Base-by-base conservation (phyloP, 2,888 invertebrate genomes). In the Caenorhabditis auriculariae region DNA sequence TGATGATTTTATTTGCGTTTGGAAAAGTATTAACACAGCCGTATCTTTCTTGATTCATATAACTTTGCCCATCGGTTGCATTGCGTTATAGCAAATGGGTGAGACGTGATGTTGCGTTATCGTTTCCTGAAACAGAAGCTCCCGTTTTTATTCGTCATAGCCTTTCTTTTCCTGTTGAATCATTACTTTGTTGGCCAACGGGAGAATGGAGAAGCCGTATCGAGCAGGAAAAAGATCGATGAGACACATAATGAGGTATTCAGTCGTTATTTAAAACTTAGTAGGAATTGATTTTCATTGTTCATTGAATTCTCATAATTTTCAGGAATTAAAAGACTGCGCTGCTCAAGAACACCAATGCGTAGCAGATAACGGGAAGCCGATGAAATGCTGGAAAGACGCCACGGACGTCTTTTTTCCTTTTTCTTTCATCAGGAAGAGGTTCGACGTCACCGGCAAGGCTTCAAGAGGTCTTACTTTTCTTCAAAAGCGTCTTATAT, bases 401-500 rank as follows among this genome's bases (percentile, higher is more conserved):
- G 62, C 60, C 17, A 58, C 58, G 37, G 78, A 78, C n/a, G 63
- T 75, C 19, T 78, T 67, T 53, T 59, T 78, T 19, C 78, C 78
- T 0, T 69, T 74, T 38, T 62, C 67, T 1, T 74, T 61, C 38
- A 49, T 76, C 28, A 70, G 69, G 44, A 76, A 74, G 45, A 68
- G 70, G 47, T 73, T 75, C 50, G 77, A 75, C 50, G 64, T 76
- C 42, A 61, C 61, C 7, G 75, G 77, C n/a, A 62, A 63, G 41
- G 5, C 53, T 1, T 43, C 53, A 5, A 73, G 67, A 55, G 64
- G 72, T 69, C 24, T 55, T 39, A 49, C 7, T 45, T 19, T 41
- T 41, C 19, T 19, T 19, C 1, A 12, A n/a, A 41, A 9, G 9
- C 17, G 9, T 32, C n/a, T n/a, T 32, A 32, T 12, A 32, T 12